phyloP scores from a whole-genome alignment of 2,797 vertebrate species.

The Poecilia picta region DNA sequence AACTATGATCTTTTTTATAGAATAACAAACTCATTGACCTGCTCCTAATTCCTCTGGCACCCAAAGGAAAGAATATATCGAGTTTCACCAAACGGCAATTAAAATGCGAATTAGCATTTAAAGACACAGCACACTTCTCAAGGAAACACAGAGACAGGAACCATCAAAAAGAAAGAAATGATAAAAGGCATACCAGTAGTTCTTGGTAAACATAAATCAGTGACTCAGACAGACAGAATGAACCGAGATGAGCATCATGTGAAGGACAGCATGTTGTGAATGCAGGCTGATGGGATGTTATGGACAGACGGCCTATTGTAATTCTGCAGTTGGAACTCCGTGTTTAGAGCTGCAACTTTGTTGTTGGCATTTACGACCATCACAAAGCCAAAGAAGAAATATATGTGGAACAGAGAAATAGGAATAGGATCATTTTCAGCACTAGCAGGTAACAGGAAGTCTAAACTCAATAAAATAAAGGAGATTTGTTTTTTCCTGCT shows the following conservation, averaged over 20 bases:
- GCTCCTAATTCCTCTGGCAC: background rate
- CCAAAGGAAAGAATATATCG: conserved; percentile 14
- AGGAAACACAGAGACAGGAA: background rate
- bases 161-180: background rate
- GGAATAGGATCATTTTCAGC: background rate
- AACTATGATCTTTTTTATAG: background rate
- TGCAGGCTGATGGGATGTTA: conserved; percentile 23
- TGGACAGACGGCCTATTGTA: conserved; percentile 3
- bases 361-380: background rate
- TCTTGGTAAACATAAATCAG: conserved; percentile 20
- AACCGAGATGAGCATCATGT: background rate
- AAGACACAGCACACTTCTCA: conserved; percentile 16
- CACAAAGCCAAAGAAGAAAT: background rate
- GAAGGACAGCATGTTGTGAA: conserved; percentile 13
- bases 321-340: conserved; percentile 9
- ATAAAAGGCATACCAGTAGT: background rate
- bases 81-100: conserved; percentile 35
- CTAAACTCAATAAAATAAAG: background rate
- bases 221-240: conserved; percentile 21
- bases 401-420: background rate
- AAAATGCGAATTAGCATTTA: conserved; percentile 51
- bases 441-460: background rate
- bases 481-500: background rate
- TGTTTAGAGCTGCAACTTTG: background rate
- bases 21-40: background rate